phyloP scores from a whole-genome alignment of 1,140 invertebrate species.

The Platyura marginata region DNA sequence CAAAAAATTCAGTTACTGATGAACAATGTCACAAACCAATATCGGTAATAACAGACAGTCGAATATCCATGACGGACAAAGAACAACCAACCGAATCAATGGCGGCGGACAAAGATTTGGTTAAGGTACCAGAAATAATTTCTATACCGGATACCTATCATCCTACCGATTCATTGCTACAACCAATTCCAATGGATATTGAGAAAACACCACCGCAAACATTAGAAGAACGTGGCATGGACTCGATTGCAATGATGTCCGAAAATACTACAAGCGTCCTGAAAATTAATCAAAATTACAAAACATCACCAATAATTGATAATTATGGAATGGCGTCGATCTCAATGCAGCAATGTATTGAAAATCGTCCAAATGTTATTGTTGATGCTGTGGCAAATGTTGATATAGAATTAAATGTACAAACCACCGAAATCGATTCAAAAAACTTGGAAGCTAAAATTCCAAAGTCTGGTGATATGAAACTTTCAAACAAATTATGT shows the following conservation, averaged over 20 bases:
- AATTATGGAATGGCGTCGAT: not conserved
- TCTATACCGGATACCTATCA: not conserved
- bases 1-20: not conserved
- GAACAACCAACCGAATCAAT: not conserved
- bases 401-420: not conserved
- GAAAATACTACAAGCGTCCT: not conserved
- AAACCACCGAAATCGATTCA: not conserved
- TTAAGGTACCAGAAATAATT: not conserved
- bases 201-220: not conserved
- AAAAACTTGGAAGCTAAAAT: not conserved
- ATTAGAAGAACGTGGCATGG: not conserved
- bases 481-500: not conserved
- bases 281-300: conserved; percentile 1
- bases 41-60: not conserved
- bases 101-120: no score
- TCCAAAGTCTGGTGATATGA: not conserved
- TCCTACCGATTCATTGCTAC: not conserved
- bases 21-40: not conserved
- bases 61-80: not conserved
- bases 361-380: conserved; percentile 4
- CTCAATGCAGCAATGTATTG: not conserved
- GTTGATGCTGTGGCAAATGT: not conserved
- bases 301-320: not conserved
- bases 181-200: not conserved
- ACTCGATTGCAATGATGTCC: not conserved